phyloP scores from a whole-genome alignment of 2,888 invertebrate genomes.

The Cecidostiba fungosa region DNA sequence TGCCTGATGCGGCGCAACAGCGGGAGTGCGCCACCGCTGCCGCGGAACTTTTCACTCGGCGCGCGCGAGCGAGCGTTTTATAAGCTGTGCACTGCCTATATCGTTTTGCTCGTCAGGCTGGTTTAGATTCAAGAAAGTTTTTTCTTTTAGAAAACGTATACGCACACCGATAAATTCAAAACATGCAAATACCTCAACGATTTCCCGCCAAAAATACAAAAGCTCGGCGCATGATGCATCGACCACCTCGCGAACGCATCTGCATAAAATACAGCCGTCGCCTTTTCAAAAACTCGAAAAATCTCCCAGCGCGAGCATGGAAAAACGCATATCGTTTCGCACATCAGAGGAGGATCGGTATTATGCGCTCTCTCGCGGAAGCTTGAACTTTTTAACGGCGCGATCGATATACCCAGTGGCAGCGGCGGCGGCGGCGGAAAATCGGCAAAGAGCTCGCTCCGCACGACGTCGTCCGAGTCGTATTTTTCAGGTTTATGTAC shows the following conservation, averaged over 20 bases:
- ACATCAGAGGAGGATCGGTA: not conserved
- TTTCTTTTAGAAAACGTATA: no score
- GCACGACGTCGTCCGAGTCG: slow-evolving; percentile 51
- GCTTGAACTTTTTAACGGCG: slow-evolving; percentile 47
- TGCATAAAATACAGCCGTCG: not conserved
- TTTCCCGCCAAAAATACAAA: not conserved
- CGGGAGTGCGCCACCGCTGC: slow-evolving; percentile 29
- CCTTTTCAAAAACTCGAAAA: not conserved
- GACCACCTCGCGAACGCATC: not conserved
- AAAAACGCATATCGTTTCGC: not conserved
- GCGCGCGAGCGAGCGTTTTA: not conserved
- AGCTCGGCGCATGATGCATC: not conserved
- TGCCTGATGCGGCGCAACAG: slow-evolving; percentile 26
- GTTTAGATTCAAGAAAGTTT: no score
- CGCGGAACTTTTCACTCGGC: slow-evolving; percentile 1
- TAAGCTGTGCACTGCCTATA: no score
- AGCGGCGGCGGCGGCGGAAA: slow-evolving; percentile 40
- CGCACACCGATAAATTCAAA: not conserved
- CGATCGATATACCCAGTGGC: slow-evolving; percentile 50
- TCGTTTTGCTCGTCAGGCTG: no score
- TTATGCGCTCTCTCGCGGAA: slow-evolving; percentile 42
- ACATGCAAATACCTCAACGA: not conserved
- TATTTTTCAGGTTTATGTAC: slow-evolving; percentile 73
- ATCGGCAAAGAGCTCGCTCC: slow-evolving; percentile 51
- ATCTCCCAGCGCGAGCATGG: no score